Evolutionary conservation across 2,888 invertebrate species (phyloP).

Genomic region (Glyphotaelius pellucidus): DNA sequence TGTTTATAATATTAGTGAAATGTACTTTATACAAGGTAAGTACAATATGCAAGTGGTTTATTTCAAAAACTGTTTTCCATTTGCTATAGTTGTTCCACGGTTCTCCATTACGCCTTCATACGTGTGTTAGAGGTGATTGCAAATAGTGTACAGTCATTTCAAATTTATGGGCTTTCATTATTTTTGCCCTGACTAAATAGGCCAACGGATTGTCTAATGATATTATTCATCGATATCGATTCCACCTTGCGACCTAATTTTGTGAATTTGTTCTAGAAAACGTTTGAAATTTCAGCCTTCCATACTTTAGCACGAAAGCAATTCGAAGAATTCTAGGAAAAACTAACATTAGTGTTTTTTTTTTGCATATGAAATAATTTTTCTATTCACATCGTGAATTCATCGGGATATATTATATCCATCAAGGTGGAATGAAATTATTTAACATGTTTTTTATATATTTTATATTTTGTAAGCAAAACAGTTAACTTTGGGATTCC

Average conservation of each 20-base stretch:
- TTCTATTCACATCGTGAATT: background rate
- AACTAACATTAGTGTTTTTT: background rate
- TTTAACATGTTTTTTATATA: too few relatives aligned
- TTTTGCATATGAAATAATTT: background rate
- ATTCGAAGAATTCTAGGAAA: background rate
- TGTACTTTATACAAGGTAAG: background rate
- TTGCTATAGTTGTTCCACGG: background rate
- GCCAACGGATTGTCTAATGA: constrained; percentile 10
- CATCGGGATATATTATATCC: background rate
- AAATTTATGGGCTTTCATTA: background rate
- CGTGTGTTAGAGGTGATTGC: background rate
- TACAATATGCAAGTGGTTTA: background rate
- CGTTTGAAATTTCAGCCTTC: background rate
- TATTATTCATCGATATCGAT: constrained; percentile 53
- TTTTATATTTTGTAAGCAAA: too few relatives aligned
- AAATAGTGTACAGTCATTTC: background rate
- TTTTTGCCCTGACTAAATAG: constrained; percentile 1
- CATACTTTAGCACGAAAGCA: background rate
- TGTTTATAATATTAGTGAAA: too few relatives aligned
- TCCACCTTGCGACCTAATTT: constrained; percentile 35
- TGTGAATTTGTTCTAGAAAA: constrained; percentile 13
- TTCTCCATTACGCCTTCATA: background rate
- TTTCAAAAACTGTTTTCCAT: background rate
- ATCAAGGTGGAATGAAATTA: background rate
- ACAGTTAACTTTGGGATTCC: too few relatives aligned